Evolutionary conservation across 1,140 invertebrate species (phyloP).

Genomic region (Zaprionus gabonicus): DNA sequence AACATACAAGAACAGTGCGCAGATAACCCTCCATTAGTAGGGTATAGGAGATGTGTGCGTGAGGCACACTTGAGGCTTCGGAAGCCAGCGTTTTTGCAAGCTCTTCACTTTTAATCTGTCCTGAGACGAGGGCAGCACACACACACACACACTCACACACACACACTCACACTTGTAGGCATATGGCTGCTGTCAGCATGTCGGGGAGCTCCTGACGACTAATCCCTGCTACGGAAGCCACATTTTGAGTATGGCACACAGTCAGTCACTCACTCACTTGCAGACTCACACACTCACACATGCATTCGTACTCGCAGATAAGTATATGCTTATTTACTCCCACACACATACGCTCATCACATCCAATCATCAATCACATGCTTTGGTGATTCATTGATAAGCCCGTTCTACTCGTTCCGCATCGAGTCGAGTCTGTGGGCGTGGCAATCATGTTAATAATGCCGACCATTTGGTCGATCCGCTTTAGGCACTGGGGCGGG

Average conservation of each 20-base stretch:
- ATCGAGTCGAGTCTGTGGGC: constrained; percentile 19
- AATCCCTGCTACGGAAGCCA: constrained; percentile 75
- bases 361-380: constrained; percentile 79
- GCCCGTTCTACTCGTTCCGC: constrained; percentile 11
- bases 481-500: neutral
- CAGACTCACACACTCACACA: constrained; percentile 6
- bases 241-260: constrained; percentile 31
- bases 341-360: constrained; percentile 55
- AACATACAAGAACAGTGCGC: neutral
- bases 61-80: constrained; percentile 16
- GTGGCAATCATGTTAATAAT: constrained; percentile 80
- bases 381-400: constrained; percentile 81
- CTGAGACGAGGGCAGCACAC: constrained; percentile 42
- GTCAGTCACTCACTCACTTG: constrained; percentile 35
- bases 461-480: constrained; percentile 61
- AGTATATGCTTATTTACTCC: constrained; percentile 44
- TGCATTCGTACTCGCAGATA: constrained; percentile 26
- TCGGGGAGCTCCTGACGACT: constrained; percentile 47
- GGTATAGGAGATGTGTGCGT: constrained; percentile 23
- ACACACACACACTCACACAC: constrained; percentile 30
- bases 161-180: constrained; percentile 45
- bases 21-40: constrained; percentile 15
- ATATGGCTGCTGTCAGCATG: constrained; percentile 71
- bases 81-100: constrained; percentile 55
- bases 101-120: constrained; percentile 80